Conservation (phyloP, 2,113 vertebrate genomes). For the Hylia prasina region DNA sequence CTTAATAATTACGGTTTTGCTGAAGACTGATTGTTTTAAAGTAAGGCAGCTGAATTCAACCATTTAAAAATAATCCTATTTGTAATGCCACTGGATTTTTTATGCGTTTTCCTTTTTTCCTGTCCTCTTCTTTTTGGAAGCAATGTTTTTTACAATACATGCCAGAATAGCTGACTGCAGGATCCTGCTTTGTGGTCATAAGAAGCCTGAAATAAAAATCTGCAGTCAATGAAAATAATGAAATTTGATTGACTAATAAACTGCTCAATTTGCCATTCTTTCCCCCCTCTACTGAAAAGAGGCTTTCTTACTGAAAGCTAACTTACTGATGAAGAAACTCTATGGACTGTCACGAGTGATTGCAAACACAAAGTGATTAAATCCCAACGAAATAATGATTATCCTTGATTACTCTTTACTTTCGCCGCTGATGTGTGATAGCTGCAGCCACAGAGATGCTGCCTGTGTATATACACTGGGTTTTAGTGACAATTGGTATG, state of each 20-base stretch:
- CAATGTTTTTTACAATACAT: not conserved
- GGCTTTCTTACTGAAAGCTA: not conserved
- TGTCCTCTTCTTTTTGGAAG: not conserved
- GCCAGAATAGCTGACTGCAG: not conserved
- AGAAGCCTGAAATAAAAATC: not conserved
- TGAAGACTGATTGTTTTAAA: not conserved
- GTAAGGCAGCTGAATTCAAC: not conserved
- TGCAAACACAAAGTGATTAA: not conserved
- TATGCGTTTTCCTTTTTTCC: rapidly evolving
- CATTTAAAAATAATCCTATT: not conserved
- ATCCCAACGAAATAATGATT: not conserved
- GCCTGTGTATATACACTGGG: not conserved
- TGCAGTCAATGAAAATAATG: not conserved
- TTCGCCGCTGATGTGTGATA: not conserved
- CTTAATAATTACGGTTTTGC: not conserved
- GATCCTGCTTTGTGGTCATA: not conserved
- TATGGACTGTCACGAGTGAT: not conserved
- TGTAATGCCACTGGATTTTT: not conserved
- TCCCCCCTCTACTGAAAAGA: not conserved
- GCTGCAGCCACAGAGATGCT: not conserved
- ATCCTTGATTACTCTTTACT: not conserved
- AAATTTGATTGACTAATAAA: not conserved
- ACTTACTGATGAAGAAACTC: not conserved
- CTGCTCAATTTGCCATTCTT: not conserved
- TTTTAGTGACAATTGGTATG: not conserved